Conservation (phyloP, 2,113 vertebrate species). For the Nannobrachium achirus region DNA sequence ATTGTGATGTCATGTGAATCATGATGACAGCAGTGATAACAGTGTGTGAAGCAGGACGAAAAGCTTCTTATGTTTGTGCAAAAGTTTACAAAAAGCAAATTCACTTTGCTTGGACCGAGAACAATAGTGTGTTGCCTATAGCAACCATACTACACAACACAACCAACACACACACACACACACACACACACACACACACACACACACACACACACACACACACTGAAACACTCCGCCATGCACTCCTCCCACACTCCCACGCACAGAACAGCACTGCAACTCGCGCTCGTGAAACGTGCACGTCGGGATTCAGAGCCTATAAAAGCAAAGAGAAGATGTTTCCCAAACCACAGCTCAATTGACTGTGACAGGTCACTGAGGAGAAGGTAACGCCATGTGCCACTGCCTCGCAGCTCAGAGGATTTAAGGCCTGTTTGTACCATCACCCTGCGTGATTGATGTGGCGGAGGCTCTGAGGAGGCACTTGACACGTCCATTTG, state of each 20-base stretch:
- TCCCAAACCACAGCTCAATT: constrained; percentile 50
- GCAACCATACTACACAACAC: no score
- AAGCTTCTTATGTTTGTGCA: no score
- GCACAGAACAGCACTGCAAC: no score
- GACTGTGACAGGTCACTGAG: constrained; percentile 50
- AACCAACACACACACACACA: no score
- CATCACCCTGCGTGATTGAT: constrained; percentile 61
- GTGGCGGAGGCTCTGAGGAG: constrained; percentile 41
- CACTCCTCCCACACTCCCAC: no score
- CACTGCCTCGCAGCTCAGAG: constrained; percentile 59
- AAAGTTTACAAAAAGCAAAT: no score
- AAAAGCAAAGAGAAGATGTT: constrained; percentile 50
- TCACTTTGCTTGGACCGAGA: no score
- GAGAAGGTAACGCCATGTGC: constrained; percentile 51
- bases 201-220: constrained; percentile 1
- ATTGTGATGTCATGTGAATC: no score
- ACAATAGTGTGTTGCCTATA: no score
- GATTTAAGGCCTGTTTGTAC: constrained; percentile 60
- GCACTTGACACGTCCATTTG: constrained; percentile 17
- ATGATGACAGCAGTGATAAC: no score
- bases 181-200: constrained; percentile 1
- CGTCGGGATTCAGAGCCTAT: constrained; percentile 47
- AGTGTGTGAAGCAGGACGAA: no score
- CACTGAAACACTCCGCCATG: background rate
- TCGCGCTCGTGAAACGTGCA: background rate